Evolutionary conservation across 2,113 vertebrate genomes (phyloP), one percentile per base, ranked within the genome.

Genomic region (Tiliqua scincoides): DNA sequence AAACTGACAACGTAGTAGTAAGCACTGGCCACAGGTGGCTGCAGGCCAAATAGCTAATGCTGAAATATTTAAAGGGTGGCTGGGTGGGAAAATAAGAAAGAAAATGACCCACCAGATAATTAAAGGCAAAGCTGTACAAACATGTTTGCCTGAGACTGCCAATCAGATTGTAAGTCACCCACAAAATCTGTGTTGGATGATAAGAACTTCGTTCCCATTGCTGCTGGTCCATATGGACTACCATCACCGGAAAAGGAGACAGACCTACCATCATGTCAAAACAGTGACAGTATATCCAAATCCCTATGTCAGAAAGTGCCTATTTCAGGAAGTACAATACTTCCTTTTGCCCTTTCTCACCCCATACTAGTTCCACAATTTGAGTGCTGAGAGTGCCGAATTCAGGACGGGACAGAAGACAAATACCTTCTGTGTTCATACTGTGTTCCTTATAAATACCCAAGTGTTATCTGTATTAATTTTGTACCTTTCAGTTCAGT

Each of bases 1-100:
- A 89, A 92, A 77, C 2, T 89, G 57, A 86, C 71, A 59, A 32
- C 25, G 65, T 91, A 88, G 87, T 84, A 83, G 48, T 74, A 30
- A 87, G 18, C 3, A 9, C 43, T 2, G 21, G n/a, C 15, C 86
- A 63, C 2, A 1, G 35, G 62, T 87, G 85, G 67, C 72, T 40
- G 70, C n/a, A 81, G 82, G 67, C 70, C 85, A 89, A 81, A 12
- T 23, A 84, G 8, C 14, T 48, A 63, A 4, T 3, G 0, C 1
- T 74, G 30, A 15, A 15, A 23, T 57, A 57, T 57, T 57, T 57
- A 57, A 12, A 17, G 54, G 54, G 54, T 57, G 54, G 54, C 11
- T 57, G 54, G 54, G 17, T 57, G 54, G 17, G 54, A 15, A 57
- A 57, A 57, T 27, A 8, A 52, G 43, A n/a, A 75, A 75, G 73